phyloP scores from a whole-genome alignment of 2,797 vertebrate species.

The Cichlasoma orientale region DNA sequence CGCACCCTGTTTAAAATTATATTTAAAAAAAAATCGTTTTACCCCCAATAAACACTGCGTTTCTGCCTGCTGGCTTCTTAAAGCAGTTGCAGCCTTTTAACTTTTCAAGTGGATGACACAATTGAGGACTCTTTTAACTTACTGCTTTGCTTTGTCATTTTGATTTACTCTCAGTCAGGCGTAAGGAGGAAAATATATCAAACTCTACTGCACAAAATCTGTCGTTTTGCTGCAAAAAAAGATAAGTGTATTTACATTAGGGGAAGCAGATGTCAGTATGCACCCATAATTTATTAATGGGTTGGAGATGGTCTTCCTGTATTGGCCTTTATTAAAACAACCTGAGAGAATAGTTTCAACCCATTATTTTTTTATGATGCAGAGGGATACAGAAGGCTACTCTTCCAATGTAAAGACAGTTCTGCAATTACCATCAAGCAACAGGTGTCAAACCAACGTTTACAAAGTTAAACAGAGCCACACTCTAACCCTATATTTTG shows the following conservation, averaged over 20 bases:
- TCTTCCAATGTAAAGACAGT: not conserved
- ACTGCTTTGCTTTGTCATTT: not conserved
- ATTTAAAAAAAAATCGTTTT: not conserved
- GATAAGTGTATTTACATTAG: not conserved
- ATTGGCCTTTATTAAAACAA: not conserved
- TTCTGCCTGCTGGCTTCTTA: not conserved
- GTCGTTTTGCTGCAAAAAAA: too few relatives aligned
- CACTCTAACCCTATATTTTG: too few relatives aligned
- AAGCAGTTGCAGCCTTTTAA: not conserved
- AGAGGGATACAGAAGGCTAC: not conserved
- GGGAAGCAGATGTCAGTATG: not conserved
- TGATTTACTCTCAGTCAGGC: not conserved
- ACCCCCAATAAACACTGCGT: not conserved
- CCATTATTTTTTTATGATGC: not conserved
- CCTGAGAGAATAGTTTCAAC: not conserved
- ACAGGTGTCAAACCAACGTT: not conserved
- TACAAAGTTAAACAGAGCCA: not conserved
- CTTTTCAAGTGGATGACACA: not conserved
- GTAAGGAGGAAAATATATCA: not conserved
- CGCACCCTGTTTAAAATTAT: not conserved
- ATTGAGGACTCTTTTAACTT: not conserved
- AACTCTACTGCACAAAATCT: not conserved
- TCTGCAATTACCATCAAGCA: not conserved
- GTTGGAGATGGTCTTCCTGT: not conserved
- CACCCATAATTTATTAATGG: not conserved